Percentiles rank a stretch among this genome's conserved stretches.
Conservation (phyloP, 2,797 vertebrate genomes). For the Chiroxiphia lanceolata region DNA sequence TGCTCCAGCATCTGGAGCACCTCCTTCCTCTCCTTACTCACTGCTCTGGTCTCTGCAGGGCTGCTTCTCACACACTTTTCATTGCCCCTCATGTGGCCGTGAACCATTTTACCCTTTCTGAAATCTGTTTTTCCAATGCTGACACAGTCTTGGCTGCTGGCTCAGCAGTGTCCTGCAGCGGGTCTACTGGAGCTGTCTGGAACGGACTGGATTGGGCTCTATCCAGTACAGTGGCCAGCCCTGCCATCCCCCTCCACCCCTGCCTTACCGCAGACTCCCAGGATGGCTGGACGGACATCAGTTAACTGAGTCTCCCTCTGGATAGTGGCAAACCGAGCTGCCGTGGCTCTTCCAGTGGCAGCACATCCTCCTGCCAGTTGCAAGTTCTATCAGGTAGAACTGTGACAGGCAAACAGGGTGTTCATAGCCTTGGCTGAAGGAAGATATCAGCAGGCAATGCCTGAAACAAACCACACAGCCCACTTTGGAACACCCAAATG, state of each 20-base stretch:
- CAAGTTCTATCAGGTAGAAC: neutral
- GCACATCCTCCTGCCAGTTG: neutral
- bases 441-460: neutral
- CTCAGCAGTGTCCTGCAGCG: neutral
- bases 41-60: neutral
- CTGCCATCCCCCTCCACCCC: rapidly evolving
- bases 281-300: neutral
- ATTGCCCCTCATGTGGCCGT: neutral
- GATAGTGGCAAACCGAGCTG: neutral
- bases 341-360: rapidly evolving
- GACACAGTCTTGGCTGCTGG: neutral
- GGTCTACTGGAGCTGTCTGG: neutral
- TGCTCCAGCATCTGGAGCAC: rapidly evolving
- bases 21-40: neutral
- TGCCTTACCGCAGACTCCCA: neutral
- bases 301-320: rapidly evolving
- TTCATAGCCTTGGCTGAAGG: neutral
- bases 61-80: neutral
- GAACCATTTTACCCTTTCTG: neutral
- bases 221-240: neutral
- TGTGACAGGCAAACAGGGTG: neutral
- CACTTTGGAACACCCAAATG: neutral
- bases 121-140: neutral
- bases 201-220: rapidly evolving
- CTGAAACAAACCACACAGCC: neutral